These are phyloP conservation scores for Podargus strigoides DNA, from an alignment of 2,797 vertebrate species.

Conservation along the genomic window DNA sequence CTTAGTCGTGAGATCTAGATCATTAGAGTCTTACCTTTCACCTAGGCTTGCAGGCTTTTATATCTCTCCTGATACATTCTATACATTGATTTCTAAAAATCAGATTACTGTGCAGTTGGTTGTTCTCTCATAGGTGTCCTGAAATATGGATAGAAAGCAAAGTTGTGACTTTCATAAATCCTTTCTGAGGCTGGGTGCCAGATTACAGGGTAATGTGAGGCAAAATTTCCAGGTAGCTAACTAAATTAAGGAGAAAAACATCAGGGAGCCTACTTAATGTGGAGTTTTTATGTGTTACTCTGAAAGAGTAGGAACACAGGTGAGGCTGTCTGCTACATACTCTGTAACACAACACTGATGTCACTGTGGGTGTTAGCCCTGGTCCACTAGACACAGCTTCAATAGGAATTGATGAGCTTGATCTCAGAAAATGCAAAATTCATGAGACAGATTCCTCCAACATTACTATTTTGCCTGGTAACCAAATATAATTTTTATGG, in stretches of 20 bases:
- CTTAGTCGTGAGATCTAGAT: background rate
- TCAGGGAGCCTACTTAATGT: background rate
- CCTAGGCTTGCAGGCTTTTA: background rate
- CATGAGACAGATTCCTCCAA: background rate
- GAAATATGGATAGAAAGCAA: background rate
- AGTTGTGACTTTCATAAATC: background rate
- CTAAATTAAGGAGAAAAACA: background rate
- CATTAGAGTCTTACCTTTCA: background rate
- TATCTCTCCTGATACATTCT: background rate
- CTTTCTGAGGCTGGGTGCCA: background rate
- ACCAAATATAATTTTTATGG: background rate
- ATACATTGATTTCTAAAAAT: background rate
- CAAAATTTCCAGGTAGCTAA: background rate
- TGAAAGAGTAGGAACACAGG: background rate
- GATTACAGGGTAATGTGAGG: background rate
- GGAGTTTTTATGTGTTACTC: background rate
- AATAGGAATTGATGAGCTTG: background rate
- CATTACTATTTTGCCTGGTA: background rate
- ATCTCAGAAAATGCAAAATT: background rate
- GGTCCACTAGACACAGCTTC: background rate
- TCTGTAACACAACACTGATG: background rate
- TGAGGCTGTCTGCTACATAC: background rate
- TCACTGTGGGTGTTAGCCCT: fast-evolving
- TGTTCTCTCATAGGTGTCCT: background rate
- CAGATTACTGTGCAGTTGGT: background rate